Evolutionary conservation across 92 coral and sea anemone genomes (phyloP).

Genomic region (Pocillopora grandis): DNA sequence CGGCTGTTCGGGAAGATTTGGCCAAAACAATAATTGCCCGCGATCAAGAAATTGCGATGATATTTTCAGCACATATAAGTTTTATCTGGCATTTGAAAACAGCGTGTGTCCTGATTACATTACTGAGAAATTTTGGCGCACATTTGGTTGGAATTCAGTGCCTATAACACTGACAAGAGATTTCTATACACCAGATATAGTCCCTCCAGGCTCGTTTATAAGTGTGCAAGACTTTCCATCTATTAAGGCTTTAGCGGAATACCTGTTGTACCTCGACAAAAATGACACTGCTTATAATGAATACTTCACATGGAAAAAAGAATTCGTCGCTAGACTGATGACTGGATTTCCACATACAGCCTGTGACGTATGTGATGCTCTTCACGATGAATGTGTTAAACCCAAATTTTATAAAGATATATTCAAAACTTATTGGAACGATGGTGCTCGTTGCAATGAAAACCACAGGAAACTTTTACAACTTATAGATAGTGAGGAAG

Average conservation of each 20-base stretch:
- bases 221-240: too few relatives aligned
- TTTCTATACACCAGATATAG: constrained; percentile 42
- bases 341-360: too few relatives aligned
- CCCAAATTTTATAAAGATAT: constrained; percentile 8
- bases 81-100: constrained; percentile 68
- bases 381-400: not conserved
- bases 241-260: too few relatives aligned
- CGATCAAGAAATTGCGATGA: constrained; percentile 20
- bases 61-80: constrained; percentile 48
- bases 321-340: too few relatives aligned
- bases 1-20: constrained; percentile 9
- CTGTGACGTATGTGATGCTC: too few relatives aligned
- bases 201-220: not conserved
- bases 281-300: too few relatives aligned
- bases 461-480: not conserved
- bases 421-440: constrained; percentile 9
- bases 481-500: not conserved
- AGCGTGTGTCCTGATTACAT: constrained; percentile 61
- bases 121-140: constrained; percentile 68
- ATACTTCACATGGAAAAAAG: too few relatives aligned
- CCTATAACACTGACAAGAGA: constrained; percentile 71
- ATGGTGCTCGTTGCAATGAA: not conserved
- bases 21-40: constrained; percentile 23
- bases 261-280: too few relatives aligned
- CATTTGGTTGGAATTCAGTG: constrained; percentile 21